phyloP scores from a whole-genome alignment of 2,888 invertebrate genomes.

The Microdon myrmicae region DNA sequence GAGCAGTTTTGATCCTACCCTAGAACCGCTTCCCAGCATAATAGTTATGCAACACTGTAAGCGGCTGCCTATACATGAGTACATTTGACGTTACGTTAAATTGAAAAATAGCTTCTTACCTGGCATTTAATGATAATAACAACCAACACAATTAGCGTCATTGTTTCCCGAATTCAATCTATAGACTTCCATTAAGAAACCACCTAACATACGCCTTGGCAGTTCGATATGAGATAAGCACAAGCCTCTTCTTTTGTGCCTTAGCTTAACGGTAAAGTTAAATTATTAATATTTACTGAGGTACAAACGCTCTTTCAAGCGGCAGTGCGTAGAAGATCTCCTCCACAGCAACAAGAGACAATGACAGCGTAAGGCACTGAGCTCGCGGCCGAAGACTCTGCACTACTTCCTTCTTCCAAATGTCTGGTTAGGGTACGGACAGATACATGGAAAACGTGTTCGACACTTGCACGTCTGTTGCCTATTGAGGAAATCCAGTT shows the following conservation, averaged over 20 bases:
- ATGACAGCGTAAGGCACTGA: constrained; percentile 1
- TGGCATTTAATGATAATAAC: too few relatives aligned
- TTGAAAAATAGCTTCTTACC: too few relatives aligned
- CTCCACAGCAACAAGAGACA: too few relatives aligned
- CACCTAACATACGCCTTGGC: constrained; percentile 1
- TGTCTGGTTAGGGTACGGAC: constrained; percentile 25
- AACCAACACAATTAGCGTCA: too few relatives aligned
- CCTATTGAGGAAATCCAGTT: constrained; percentile 19
- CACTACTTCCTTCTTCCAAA: constrained; percentile 8
- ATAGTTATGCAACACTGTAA: too few relatives aligned
- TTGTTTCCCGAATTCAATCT: neutral
- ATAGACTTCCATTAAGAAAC: constrained; percentile 1
- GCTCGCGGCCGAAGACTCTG: constrained; percentile 16
- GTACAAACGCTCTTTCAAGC: constrained; percentile 14
- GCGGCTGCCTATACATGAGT: too few relatives aligned
- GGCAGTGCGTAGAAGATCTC: constrained; percentile 8
- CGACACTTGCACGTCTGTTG: constrained; percentile 18
- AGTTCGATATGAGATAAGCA: constrained; percentile 1
- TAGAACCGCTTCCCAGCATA: too few relatives aligned
- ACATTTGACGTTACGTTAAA: too few relatives aligned
- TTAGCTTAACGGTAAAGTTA: constrained; percentile 6
- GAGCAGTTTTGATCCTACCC: too few relatives aligned
- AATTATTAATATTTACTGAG: constrained; percentile 21
- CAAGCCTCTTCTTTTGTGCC: constrained; percentile 10
- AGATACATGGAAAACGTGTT: constrained; percentile 26